These are phyloP conservation scores for Mormyrus lacerda DNA, from an alignment of 2,113 vertebrate species.

Conservation along the genomic window DNA sequence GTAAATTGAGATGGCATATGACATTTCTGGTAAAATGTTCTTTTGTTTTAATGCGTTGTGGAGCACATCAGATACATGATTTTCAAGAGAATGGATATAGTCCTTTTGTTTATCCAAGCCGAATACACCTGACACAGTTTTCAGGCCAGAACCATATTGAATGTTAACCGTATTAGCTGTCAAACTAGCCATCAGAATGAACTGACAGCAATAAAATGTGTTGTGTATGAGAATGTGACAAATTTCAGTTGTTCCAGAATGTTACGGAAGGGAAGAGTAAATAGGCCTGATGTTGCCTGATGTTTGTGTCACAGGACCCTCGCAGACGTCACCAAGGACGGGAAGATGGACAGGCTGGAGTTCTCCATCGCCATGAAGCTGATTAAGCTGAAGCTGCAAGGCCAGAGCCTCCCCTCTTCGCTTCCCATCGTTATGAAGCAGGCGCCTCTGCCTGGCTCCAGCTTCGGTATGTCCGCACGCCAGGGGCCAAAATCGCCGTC, in stretches of 20 bases:
- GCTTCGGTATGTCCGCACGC: slow-evolving; percentile 67
- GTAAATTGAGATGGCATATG: background rate
- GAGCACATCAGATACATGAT: background rate
- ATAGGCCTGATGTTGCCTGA: background rate
- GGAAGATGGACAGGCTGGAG: slow-evolving; percentile 91
- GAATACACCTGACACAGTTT: background rate
- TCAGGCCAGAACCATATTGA: background rate
- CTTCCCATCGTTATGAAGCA: slow-evolving; percentile 94
- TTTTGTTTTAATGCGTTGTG: background rate
- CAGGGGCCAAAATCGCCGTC: background rate
- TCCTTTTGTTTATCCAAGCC: background rate
- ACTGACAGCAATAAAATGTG: background rate
- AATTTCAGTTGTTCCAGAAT: background rate
- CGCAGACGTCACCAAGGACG: slow-evolving; percentile 91
- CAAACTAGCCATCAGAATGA: background rate
- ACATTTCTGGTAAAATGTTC: background rate
- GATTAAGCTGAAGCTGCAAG: slow-evolving; percentile 88
- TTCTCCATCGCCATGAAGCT: slow-evolving; percentile 99
- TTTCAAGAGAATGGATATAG: background rate
- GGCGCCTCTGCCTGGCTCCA: slow-evolving; percentile 69
- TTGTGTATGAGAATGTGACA: background rate
- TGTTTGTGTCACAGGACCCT: slow-evolving; percentile 64
- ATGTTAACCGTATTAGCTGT: background rate
- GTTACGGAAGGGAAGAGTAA: background rate
- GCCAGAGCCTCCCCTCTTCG: slow-evolving; percentile 70